Evolutionary conservation across 2,797 vertebrate species (phyloP), one percentile per base, ranked within the genome.

Genomic region (Betta splendens): DNA sequence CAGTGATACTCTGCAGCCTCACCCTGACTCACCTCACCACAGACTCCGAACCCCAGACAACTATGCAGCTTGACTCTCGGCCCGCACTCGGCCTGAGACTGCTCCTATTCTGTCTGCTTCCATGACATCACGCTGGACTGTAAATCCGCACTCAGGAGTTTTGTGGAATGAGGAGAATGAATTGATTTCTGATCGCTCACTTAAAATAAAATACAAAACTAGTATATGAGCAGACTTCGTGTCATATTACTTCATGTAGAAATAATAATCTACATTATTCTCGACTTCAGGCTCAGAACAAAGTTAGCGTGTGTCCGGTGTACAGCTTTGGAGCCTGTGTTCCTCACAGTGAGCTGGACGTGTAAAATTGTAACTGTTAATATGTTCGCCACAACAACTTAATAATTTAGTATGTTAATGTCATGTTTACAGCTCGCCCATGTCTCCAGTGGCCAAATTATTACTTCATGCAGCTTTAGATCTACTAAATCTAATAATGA

Each of bases 1-100:
- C 71, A 25, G 67, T 82, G 84, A 85, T 85, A 85, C 77, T 70
- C 75, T 54, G 75, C 69, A 76, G 66, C 75, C 61, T 70, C 61
- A 49, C 55, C 68, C 75, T 12, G 16, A 43, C 55, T 58, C 63
- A 60, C 46, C 65, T 57, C 32, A 17, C 42, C 60, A 53, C 58
- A 53, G 39, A 18, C 26, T 22, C 58, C 6, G 62, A 48, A 21
- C 44, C 44, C 23, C 9, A 32, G 43, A 53, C 55, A 62, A 47
- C 43, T 38, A 36, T 35, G 47, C 39, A 39, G 23, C 35, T 36
- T 0, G 3, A 21, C 46, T 68, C 55, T 62, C 55, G 70, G 16
- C 40, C 7, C 10, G 72, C 15, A 58, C 47, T 18, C 36, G 51
- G 31, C 35, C 26, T 17, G 15, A 48, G 17, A 17, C 48, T 33